Base-by-base conservation (phyloP, 2,888 invertebrate species). In the Andrena marginata region DNA sequence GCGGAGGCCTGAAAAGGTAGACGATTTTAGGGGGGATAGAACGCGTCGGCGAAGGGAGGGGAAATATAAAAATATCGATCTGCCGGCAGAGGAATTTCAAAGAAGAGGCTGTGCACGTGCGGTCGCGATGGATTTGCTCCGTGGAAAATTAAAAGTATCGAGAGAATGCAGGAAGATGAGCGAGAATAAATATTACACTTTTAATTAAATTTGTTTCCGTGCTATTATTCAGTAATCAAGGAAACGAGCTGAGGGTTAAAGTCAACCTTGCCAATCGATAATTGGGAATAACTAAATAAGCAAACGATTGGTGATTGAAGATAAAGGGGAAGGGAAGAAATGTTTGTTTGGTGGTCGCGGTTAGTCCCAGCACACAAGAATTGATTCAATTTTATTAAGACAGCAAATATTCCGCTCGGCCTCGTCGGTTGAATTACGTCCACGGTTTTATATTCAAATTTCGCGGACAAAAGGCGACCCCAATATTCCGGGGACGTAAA, bases 11-110 rank as follows among this genome's bases (percentile, higher is more conserved):
- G 71, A 68, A 63, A 68, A 72, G 63, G 49, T 35, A 72, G 80
- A 63, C 63, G 56, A 20, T 56, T 63, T 54, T 2, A 20, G 13
- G 48, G 13, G 35, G 35, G 62, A n/a, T 42, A 29, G 54, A n/a
- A 4, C 26, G 35, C 16, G 63, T 31, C 29, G 1, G 20, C 16
- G 10, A 16, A 31, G 10, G 31, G 23, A 23, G 26, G 5, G 33
- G 42, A 72, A 72, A 75, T 54, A 65, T 29, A 56, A 33, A 72
- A 77, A 64, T 71, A 63, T 77, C 71, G 77, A 77, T 59, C 75
- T 31, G 29, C 26, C 1, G 29, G 2, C 13, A 26, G n/a, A 2
- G 7, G 33, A 59, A 64, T 56, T 71, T 65, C 26, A 23, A 60
- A 51, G 48, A 5, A 33, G 56, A 13, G 33, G n/a, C 10, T 29